phyloP scores from a whole-genome alignment of 2,888 invertebrate species.

The Copidosoma aretas region DNA sequence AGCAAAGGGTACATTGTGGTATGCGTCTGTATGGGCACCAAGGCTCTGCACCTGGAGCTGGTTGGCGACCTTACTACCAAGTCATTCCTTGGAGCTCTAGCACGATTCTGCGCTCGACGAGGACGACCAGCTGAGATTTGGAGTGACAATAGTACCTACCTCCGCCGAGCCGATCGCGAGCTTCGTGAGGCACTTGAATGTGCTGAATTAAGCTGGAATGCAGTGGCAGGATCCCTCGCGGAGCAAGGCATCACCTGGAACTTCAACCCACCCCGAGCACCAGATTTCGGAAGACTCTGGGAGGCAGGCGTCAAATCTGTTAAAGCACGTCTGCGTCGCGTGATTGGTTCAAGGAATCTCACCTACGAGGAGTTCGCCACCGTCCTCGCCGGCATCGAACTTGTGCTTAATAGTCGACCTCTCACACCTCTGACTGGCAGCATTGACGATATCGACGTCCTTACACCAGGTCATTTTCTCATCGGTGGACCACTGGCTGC shows the following conservation, averaged over 20 bases:
- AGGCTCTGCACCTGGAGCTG: slow-evolving; percentile 13
- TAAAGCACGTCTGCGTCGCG: not conserved
- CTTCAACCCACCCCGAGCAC: not conserved
- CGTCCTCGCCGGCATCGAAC: not conserved
- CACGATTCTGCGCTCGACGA: slow-evolving; percentile 42
- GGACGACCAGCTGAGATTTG: slow-evolving; percentile 31
- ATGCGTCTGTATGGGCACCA: not conserved
- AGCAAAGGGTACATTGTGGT: not conserved
- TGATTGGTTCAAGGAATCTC: not conserved
- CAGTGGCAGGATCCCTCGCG: not conserved
- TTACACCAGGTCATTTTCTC: not conserved
- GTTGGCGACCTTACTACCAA: slow-evolving; percentile 6
- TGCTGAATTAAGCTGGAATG: not conserved
- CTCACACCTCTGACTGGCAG: not conserved
- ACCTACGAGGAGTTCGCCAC: not conserved
- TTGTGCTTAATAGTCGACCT: not conserved
- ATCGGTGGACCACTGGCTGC: not conserved
- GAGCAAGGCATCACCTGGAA: not conserved
- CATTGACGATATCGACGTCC: not conserved
- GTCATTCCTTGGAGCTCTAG: slow-evolving; percentile 3
- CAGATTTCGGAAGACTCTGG: not conserved
- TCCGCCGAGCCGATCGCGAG: not conserved
- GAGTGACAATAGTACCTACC: slow-evolving; percentile 6
- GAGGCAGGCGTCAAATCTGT: not conserved
- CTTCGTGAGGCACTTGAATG: not conserved